Evolutionary conservation across 2,888 invertebrate species (phyloP).

Genomic region (Amblyjoppa fuscipennis): DNA sequence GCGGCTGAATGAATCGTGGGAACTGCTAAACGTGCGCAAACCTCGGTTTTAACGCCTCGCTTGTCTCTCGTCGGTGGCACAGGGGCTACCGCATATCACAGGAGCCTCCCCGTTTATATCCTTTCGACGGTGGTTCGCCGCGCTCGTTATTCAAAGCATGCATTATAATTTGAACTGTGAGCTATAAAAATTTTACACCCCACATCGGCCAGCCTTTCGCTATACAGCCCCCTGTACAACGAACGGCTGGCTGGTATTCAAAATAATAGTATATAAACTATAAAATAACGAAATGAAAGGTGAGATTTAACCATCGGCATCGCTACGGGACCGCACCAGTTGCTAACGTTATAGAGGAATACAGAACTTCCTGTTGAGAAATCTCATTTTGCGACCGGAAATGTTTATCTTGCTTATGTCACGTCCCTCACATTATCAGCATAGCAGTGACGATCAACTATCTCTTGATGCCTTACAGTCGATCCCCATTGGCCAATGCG

Average conservation of each 20-base stretch:
- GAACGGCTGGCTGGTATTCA: not conserved
- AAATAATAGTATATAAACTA: constrained; percentile 3
- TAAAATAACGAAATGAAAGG: not conserved
- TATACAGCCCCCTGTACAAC: not conserved
- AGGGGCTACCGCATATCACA: constrained; percentile 17
- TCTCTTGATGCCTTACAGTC: not conserved
- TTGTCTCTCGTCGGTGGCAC: constrained; percentile 38
- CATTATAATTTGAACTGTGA: constrained; percentile 20
- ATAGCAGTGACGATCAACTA: not conserved
- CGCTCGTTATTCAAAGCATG: constrained; percentile 7
- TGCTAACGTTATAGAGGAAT: too few relatives aligned
- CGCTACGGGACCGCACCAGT: too few relatives aligned
- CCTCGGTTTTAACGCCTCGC: constrained; percentile 38
- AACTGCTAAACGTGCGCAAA: constrained; percentile 73
- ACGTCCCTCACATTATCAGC: not conserved
- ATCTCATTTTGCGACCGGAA: too few relatives aligned
- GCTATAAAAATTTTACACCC: constrained; percentile 41
- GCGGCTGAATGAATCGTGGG: constrained; percentile 76
- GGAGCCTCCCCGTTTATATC: constrained; percentile 6
- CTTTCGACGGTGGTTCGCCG: constrained; percentile 13
- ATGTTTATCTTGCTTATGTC: not conserved
- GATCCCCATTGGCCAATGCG: constrained; percentile 12
- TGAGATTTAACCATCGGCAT: not conserved
- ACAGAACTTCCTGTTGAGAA: too few relatives aligned
- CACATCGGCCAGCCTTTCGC: not conserved